phyloP scores from a whole-genome alignment of 2,113 vertebrate genomes.

The Hydrochoerus hydrochaeris region DNA sequence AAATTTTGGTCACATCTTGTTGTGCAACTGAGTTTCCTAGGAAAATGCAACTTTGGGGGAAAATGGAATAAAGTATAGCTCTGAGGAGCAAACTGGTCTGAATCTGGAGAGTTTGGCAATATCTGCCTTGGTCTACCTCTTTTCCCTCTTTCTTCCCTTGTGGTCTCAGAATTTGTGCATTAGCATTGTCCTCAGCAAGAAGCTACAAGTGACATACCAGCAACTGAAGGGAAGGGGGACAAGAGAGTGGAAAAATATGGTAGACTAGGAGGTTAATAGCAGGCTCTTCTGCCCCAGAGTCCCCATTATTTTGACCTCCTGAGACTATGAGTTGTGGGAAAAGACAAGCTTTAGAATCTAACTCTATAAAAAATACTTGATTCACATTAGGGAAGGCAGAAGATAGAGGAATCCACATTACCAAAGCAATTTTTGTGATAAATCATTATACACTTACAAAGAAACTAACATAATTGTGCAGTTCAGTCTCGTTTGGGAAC shows the following conservation, averaged over 20 bases:
- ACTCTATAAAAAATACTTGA: constrained; percentile 4
- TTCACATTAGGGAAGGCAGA: background rate
- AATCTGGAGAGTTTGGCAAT: background rate
- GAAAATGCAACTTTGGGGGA: constrained; percentile 36
- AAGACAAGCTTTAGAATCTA: constrained; percentile 12
- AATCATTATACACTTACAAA: constrained; percentile 47
- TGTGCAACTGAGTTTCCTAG: constrained; percentile 8
- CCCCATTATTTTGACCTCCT: constrained; percentile 15
- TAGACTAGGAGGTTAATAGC: background rate
- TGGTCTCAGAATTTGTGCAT: constrained; percentile 28
- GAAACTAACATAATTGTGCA: background rate
- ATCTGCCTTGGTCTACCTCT: background rate
- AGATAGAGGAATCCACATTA: background rate
- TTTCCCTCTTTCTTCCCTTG: background rate
- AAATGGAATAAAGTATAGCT: background rate
- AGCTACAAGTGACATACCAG: background rate
- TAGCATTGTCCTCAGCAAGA: constrained; percentile 32
- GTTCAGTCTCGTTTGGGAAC: background rate
- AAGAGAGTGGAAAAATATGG: background rate
- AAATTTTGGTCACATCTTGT: constrained; percentile 13
- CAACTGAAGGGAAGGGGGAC: background rate
- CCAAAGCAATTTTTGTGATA: constrained; percentile 8
- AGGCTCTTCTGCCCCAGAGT: background rate
- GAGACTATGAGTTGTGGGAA: background rate
- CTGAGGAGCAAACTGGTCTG: background rate